Evolutionary conservation across 1,140 invertebrate species (phyloP), one percentile per base, ranked within the genome.

Genomic region (Drosophila nigrodunni): DNA sequence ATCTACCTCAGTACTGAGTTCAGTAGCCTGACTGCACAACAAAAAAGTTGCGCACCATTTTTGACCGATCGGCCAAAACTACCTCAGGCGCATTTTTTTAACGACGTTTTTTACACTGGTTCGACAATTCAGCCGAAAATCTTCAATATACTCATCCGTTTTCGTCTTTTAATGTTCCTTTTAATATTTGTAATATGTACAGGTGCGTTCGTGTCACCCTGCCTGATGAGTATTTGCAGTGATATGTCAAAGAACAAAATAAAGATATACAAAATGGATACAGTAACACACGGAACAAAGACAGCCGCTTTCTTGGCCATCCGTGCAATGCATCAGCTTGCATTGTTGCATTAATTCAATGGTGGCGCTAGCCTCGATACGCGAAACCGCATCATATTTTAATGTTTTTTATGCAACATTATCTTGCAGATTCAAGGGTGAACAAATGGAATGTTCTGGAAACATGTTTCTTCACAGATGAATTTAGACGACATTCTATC

Each of bases 211-310:
- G 49, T 4, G 7, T 74, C 2, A 39, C 58, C 2, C 21, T 46
- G 1, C 58, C 61, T 5, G 57, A 67, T 55, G 6, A 66, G 8
- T 77, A 47, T 59, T 10, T 39, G 13, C 13, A 11, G n/a, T 15
- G 35, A 10, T 9, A 39, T 2, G 0, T 7, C 35, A 7, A 9
- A 37, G 6, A 6, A 39, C 37, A 10, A 39, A 8, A 10, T 30
- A 30, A 30, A 2, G 4, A 30, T 6, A 30, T 9, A 10, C 37
- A 73, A 67, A 13, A 9, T 78, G 13, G 49, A 67, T 8, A 67
- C 60, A 0, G 83, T 92, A 1, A 93, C 92, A 0, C 90, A 87
- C 64, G 82, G 80, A 5, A 81, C 78, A 21, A 67, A 74, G 7
- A 70, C 60, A 15, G 80, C 82, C n/a, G 73, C 88, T 5, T 91